These are phyloP conservation scores for Cynaeus angustus DNA, from an alignment of 2,888 invertebrate species.

Conservation along the genomic window DNA sequence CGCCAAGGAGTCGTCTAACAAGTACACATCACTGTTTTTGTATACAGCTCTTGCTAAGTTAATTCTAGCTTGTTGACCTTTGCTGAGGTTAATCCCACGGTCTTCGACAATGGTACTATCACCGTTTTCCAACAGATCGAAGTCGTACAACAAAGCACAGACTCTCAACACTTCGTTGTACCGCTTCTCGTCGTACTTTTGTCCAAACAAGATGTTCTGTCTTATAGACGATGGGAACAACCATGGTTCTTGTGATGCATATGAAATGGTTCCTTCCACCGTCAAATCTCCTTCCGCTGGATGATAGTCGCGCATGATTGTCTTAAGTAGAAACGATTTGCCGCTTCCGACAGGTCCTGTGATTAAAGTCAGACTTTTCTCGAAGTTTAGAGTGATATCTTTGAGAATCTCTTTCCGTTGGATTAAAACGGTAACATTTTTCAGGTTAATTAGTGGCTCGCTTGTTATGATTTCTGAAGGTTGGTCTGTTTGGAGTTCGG, in stretches of 20 bases:
- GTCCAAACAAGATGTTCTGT: slow-evolving; percentile 87
- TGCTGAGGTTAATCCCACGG: slow-evolving; percentile 85
- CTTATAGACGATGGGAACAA: slow-evolving; percentile 76
- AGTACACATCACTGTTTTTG: slow-evolving; percentile 83
- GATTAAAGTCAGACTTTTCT: slow-evolving; percentile 72
- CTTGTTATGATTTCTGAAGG: slow-evolving; percentile 39
- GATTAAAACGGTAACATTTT: slow-evolving; percentile 58
- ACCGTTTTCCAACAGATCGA: slow-evolving; percentile 73
- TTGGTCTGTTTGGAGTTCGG: slow-evolving; percentile 64
- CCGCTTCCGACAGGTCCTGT: slow-evolving; percentile 81
- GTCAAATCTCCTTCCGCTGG: slow-evolving; percentile 66
- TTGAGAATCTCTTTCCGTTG: slow-evolving; percentile 66
- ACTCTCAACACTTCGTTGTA: slow-evolving; percentile 77
- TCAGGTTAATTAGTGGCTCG: slow-evolving; percentile 56
- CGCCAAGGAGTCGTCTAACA: slow-evolving; percentile 86
- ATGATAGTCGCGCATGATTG: slow-evolving; percentile 68
- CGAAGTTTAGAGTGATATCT: slow-evolving; percentile 70
- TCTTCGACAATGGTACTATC: slow-evolving; percentile 88
- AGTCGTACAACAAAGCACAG: slow-evolving; percentile 79
- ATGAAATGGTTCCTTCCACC: slow-evolving; percentile 73
- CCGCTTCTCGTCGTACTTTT: slow-evolving; percentile 74
- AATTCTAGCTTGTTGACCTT: slow-evolving; percentile 88
- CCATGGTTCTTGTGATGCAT: slow-evolving; percentile 80
- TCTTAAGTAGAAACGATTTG: slow-evolving; percentile 73
- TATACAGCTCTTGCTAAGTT: slow-evolving; percentile 86